phyloP scores from a whole-genome alignment of 2,888 invertebrate species.

The Zygogramma bicolorata region DNA sequence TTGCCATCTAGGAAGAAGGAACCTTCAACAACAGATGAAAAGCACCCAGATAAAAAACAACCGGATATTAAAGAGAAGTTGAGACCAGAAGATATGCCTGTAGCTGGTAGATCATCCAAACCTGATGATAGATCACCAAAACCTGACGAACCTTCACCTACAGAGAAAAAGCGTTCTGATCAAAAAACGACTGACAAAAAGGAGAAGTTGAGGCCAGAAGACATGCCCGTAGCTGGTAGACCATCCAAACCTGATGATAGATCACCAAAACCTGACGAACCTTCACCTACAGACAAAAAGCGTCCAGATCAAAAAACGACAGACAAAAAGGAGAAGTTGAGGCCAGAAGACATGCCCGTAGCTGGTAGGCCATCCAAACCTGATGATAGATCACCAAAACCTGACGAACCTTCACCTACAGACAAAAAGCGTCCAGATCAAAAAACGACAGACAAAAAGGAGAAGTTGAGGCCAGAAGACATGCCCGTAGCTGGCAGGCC shows the following conservation, averaged over 20 bases:
- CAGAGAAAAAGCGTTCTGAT: conserved; percentile 22
- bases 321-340: too few species aligned
- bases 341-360: too few species aligned
- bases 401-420: too few species aligned
- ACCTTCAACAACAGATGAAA: not conserved
- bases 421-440: too few species aligned
- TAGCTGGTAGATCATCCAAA: conserved; percentile 37
- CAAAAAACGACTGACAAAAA: conserved; percentile 34
- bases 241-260: not conserved
- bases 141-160: not conserved
- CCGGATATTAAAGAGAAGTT: conserved; percentile 7
- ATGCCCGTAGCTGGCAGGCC: conserved; percentile 10
- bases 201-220: conserved; percentile 70
- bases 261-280: not conserved
- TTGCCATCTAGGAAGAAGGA: not conserved
- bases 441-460: too few species aligned
- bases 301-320: too few species aligned
- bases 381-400: too few species aligned
- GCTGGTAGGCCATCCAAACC: too few species aligned
- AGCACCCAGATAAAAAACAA: not conserved
- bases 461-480: not conserved
- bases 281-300: too few species aligned
- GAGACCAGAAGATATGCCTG: conserved; percentile 37
- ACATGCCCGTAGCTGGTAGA: conserved; percentile 14
- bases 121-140: not conserved